Evolutionary conservation across 2,113 vertebrate genomes (phyloP).

Genomic region (Coregonus clupeaformis): DNA sequence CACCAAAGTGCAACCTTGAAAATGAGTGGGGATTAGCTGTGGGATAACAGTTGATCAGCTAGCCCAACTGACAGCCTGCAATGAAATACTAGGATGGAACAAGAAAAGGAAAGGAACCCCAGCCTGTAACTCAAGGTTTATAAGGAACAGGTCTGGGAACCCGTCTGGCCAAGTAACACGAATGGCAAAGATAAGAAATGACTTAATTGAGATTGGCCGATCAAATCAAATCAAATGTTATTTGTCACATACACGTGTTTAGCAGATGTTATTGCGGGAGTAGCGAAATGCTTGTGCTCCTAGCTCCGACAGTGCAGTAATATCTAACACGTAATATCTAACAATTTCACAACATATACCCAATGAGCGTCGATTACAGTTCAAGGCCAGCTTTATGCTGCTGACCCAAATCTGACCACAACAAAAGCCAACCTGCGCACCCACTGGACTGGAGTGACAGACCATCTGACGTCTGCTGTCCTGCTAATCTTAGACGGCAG

Average conservation of each 20-base stretch:
- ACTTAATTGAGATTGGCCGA: slow-evolving; percentile 45
- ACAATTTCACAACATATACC: too few species aligned
- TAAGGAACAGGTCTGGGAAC: background rate
- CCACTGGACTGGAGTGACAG: slow-evolving; percentile 20
- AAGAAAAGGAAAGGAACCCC: slow-evolving; percentile 15
- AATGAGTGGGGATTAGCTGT: slow-evolving; percentile 56
- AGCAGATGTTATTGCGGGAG: too few species aligned
- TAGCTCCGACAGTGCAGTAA: too few species aligned
- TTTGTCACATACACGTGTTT: too few species aligned
- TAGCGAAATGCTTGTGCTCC: too few species aligned
- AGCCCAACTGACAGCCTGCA: background rate
- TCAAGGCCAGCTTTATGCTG: slow-evolving; percentile 61
- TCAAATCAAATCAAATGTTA: too few species aligned
- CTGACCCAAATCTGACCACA: slow-evolving; percentile 72
- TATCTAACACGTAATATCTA: too few species aligned
- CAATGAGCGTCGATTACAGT: slow-evolving; percentile 63
- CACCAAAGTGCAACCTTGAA: slow-evolving; percentile 55
- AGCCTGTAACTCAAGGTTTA: background rate
- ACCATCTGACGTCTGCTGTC: slow-evolving; percentile 72
- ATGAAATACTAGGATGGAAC: slow-evolving; percentile 28
- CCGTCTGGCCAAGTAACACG: background rate
- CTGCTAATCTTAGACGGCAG: slow-evolving; percentile 70
- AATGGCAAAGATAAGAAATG: slow-evolving; percentile 7
- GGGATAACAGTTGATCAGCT: slow-evolving; percentile 45
- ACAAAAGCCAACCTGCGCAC: slow-evolving; percentile 70